Evolutionary conservation across 2,113 vertebrate species (phyloP).

Genomic region (Alaudala cheleensis): DNA sequence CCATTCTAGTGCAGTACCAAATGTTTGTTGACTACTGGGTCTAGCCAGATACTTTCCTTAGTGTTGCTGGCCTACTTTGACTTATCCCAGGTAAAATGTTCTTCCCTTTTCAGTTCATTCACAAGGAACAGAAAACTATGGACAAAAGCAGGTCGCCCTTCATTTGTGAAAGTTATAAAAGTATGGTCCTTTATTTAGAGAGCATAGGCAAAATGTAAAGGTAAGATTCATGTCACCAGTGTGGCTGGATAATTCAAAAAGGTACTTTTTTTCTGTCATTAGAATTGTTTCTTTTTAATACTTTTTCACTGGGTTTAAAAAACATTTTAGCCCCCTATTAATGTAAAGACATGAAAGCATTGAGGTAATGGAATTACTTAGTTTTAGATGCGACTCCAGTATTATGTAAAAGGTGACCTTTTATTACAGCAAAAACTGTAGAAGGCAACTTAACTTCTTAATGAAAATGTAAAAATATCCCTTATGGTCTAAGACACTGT

Average conservation of each 20-base stretch:
- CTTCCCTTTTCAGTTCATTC: not conserved
- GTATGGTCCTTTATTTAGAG: not conserved
- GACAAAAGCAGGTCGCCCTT: not conserved
- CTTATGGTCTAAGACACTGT: not conserved
- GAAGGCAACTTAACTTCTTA: not conserved
- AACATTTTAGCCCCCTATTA: not conserved
- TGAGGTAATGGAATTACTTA: not conserved
- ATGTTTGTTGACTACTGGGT: not conserved
- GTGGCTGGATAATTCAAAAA: not conserved
- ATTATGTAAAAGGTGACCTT: not conserved
- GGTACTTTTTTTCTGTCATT: not conserved
- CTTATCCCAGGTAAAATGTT: not conserved
- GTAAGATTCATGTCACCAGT: not conserved
- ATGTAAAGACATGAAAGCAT: not conserved
- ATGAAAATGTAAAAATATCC: not conserved
- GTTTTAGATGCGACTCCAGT: not conserved
- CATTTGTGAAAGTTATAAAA: not conserved
- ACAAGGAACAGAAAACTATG: not conserved
- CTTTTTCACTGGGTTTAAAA: not conserved
- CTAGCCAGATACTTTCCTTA: not conserved
- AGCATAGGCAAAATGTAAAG: not conserved
- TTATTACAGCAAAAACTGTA: not conserved
- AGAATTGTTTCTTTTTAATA: not conserved
- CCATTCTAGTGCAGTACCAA: not conserved
- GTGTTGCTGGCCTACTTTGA: not conserved